These are phyloP conservation scores for Copidosoma floridanum DNA, from an alignment of 1,140 invertebrate species.

Conservation along the genomic window DNA sequence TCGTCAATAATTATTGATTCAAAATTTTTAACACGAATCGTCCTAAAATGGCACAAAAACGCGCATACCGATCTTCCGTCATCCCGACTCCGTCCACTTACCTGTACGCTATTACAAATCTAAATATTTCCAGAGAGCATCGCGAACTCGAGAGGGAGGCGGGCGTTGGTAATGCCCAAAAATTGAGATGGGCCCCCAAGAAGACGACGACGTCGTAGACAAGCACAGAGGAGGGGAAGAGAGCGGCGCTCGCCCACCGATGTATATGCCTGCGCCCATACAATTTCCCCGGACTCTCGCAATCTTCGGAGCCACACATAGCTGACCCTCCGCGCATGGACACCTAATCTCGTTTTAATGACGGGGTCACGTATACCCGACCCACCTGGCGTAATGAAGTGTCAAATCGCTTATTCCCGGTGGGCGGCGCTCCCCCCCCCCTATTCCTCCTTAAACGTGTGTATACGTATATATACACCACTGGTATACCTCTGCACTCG, in stretches of 20 bases:
- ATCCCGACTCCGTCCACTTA: neutral
- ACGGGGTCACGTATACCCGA: constrained; percentile 44
- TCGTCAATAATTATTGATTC: too few relatives aligned
- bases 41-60: neutral
- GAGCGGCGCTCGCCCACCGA: too few relatives aligned
- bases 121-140: too few relatives aligned
- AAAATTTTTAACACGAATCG: too few relatives aligned
- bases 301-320: too few relatives aligned
- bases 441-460: too few relatives aligned
- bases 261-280: too few relatives aligned
- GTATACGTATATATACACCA: too few relatives aligned
- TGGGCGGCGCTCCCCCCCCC: constrained; percentile 40
- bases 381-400: constrained; percentile 51
- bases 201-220: constrained; percentile 23
- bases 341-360: constrained; percentile 57
- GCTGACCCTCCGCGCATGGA: constrained; percentile 9
- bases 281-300: neutral
- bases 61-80: constrained; percentile 4
- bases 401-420: constrained; percentile 49
- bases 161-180: neutral
- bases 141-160: too few relatives aligned
- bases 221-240: too few relatives aligned
- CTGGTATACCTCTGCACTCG: constrained; percentile 35
- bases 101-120: neutral
- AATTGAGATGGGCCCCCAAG: constrained; percentile 11